Evolutionary conservation across 2,797 vertebrate species (phyloP), one percentile per base, ranked within the genome.

Genomic region (Ceyx erithaca): DNA sequence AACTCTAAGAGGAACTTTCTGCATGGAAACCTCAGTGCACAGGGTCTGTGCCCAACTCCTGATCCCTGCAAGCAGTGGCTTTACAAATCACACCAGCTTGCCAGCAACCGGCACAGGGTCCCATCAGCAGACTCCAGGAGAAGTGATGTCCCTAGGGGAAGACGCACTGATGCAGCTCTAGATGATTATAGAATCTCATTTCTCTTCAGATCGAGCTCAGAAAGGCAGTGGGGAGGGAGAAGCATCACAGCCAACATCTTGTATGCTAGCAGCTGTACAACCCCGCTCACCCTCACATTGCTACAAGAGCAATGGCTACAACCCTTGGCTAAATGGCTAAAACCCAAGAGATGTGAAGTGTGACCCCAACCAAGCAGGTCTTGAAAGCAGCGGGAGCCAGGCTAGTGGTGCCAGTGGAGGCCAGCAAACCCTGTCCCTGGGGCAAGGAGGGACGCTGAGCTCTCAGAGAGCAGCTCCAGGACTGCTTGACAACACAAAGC

Each of bases 171-270:
- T 31, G 33, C 1, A 1, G 64, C 75, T 40, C 46, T 13, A 20
- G 13, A 37, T 13, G 28, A 51, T 40, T 14, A 37, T 37, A 37
- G 37, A 37, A 37, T n/a, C 18, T 71, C 4, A 4, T 41, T 41
- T 41, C 70, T 37, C 58, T 51, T 31, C 3, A 72, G 59, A 25
- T 18, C 1, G 1, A 71, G 84, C 77, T 84, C 77, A 30, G 46
- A 45, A 46, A 45, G 69, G 69, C 57, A 67, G 66, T 1, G 0
- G 40, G 31, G 78, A 75, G 57, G 52, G 40, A 80, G 30, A 76
- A 66, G 23, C 0, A 0, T 45, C 4, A 0, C 20, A n/a, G 48
- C 4, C 3, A 0, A n/a, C 15, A 7, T 35, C 51, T 28, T 37
- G 12, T 9, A 51, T 7, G 17, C 67, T 14, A 28, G 62, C 22